A percentile compares a stretch with the other conserved stretches of the same genome.
These are phyloP conservation scores for Motacilla alba DNA, from an alignment of 2,113 vertebrate genomes.

Conservation along the genomic window DNA sequence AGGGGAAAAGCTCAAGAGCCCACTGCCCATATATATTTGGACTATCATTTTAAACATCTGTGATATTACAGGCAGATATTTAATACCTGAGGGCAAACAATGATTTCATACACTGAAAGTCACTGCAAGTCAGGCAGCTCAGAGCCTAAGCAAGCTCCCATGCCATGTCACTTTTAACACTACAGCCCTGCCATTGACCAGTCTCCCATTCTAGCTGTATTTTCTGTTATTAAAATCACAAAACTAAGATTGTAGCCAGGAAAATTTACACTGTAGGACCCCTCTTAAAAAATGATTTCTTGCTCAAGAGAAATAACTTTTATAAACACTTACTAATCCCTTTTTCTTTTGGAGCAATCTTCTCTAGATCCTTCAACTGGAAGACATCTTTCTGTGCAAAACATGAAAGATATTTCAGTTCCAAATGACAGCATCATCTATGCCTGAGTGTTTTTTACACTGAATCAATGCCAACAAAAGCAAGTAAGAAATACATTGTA, in stretches of 20 bases:
- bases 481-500: not conserved
- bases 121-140: not conserved
- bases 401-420: not conserved
- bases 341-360: slow-evolving; percentile 96
- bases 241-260: not conserved
- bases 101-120: not conserved
- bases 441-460: not conserved
- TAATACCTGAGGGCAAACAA: not conserved
- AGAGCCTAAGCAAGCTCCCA: not conserved
- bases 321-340: slow-evolving; percentile 89
- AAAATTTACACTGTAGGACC: not conserved
- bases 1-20: not conserved
- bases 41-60: not conserved
- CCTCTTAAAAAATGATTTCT: not conserved
- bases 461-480: not conserved
- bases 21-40: not conserved
- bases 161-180: not conserved
- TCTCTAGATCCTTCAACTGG: slow-evolving; percentile 96
- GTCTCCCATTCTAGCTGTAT: not conserved
- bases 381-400: slow-evolving; percentile 93
- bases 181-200: not conserved
- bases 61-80: not conserved
- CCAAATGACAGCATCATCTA: not conserved
- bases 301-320: not conserved
- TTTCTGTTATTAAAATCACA: not conserved